Conservation (phyloP, 2,113 vertebrate species). For the Plectropomus leopardus region DNA sequence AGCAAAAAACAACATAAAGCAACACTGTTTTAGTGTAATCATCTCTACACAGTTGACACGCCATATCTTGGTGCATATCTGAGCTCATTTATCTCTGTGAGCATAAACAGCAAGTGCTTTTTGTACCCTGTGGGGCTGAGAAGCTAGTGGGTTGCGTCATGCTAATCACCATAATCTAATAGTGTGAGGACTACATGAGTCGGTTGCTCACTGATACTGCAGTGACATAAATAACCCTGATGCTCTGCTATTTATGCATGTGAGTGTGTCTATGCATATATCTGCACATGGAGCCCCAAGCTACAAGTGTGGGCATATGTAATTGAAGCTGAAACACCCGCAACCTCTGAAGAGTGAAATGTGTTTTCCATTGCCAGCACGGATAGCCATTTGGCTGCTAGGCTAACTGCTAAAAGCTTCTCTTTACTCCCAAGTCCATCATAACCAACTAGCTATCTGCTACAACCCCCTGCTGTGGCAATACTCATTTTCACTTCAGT, state of each 20-base stretch:
- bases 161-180: slow-evolving; percentile 69
- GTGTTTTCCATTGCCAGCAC: slow-evolving; percentile 52
- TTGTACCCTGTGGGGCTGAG: slow-evolving; percentile 29
- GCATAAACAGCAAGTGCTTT: slow-evolving; percentile 42
- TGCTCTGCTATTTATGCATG: slow-evolving; percentile 48
- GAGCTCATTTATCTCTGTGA: slow-evolving; percentile 41
- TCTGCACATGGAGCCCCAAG: slow-evolving; percentile 39
- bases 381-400: slow-evolving; percentile 33
- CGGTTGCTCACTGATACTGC: slow-evolving; percentile 46
- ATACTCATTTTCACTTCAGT: neutral
- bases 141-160: slow-evolving; percentile 41
- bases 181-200: slow-evolving; percentile 50
- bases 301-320: slow-evolving; percentile 43
- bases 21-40: slow-evolving; percentile 13
- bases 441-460: neutral
- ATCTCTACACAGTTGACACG: slow-evolving; percentile 11
- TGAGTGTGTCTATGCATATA: neutral
- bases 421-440: slow-evolving; percentile 21
- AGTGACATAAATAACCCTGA: slow-evolving; percentile 61
- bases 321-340: slow-evolving; percentile 60
- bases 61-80: slow-evolving; percentile 35
- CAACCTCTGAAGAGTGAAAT: slow-evolving; percentile 54
- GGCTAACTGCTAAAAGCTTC: slow-evolving; percentile 35
- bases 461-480: slow-evolving; percentile 2
- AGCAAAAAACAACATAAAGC: neutral